phyloP scores from a whole-genome alignment of 1,140 invertebrate species.

The Microplitis demolitor region DNA sequence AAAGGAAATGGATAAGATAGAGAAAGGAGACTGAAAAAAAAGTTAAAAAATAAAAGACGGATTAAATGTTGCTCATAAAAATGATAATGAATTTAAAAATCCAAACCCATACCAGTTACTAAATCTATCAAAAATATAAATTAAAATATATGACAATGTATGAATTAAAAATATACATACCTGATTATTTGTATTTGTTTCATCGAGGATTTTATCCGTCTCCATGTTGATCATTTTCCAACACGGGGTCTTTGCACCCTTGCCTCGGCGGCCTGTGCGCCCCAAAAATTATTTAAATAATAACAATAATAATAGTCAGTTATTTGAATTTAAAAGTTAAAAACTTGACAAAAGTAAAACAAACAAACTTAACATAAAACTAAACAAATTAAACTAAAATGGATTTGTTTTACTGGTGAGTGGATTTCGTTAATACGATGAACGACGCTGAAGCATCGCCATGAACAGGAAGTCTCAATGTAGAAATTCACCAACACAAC shows the following conservation, averaged over 20 bases:
- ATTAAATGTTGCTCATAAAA: background rate
- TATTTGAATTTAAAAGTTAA: background rate
- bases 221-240: conserved; percentile 68
- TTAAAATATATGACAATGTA: too few species aligned
- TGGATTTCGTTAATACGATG: conserved; percentile 21
- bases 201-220: conserved; percentile 69
- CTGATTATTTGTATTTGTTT: conserved; percentile 66
- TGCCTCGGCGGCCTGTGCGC: conserved; percentile 14
- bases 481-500: conserved; percentile 42
- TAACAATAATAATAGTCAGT: background rate
- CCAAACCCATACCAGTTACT: too few species aligned
- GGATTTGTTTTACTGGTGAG: conserved; percentile 21
- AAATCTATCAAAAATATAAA: too few species aligned
- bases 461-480: conserved; percentile 42
- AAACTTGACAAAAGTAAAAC: background rate
- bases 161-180: conserved; percentile 45
- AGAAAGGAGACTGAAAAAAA: conserved; percentile 1
- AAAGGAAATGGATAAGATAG: background rate
- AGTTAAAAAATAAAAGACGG: background rate
- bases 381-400: conserved; percentile 10
- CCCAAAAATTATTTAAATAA: conserved; percentile 9
- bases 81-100: conserved; percentile 3
- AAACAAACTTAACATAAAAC: background rate
- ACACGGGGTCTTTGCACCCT: conserved; percentile 28
- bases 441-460: conserved; percentile 41